phyloP scores from a whole-genome alignment of 1,140 invertebrate genomes.

The Diorhabda carinulata region DNA sequence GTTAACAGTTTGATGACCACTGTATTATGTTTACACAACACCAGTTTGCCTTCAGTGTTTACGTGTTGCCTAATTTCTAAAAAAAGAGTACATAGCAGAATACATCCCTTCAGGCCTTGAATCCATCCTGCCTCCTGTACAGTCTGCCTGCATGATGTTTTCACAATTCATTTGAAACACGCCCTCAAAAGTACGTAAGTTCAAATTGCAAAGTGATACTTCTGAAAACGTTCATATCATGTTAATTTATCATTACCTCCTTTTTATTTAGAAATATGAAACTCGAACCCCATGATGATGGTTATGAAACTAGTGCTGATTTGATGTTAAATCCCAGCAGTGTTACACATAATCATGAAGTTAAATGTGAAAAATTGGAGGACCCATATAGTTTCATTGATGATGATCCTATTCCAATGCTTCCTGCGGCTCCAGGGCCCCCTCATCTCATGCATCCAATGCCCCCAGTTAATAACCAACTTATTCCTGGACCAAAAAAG shows the following conservation, averaged over 20 bases:
- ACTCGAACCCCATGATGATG: constrained; percentile 75
- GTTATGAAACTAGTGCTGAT: constrained; percentile 80
- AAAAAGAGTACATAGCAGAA: constrained; percentile 18
- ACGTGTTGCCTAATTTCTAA: constrained; percentile 29
- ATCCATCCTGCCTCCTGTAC: constrained; percentile 18
- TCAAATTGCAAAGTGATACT: constrained; percentile 6
- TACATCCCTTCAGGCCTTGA: constrained; percentile 32
- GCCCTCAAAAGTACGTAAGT: constrained; percentile 27
- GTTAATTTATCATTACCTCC: constrained; percentile 11
- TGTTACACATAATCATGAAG: constrained; percentile 43
- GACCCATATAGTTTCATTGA: constrained; percentile 81
- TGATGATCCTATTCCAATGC: constrained; percentile 61
- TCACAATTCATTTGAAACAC: constrained; percentile 20
- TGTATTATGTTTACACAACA: constrained; percentile 30
- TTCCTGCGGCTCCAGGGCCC: constrained; percentile 43
- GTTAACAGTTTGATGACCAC: constrained; percentile 25
- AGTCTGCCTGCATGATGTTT: constrained; percentile 22
- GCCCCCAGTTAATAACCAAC: constrained; percentile 50
- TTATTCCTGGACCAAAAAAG: constrained; percentile 71
- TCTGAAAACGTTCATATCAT: constrained; percentile 9
- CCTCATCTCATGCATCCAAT: constrained; percentile 38
- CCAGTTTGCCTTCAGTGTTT: constrained; percentile 29
- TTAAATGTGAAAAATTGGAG: constrained; percentile 62
- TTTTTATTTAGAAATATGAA: constrained; percentile 52
- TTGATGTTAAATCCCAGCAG: constrained; percentile 56